Base-by-base conservation (phyloP, 2,797 vertebrate species). In the Fistularia tabacaria region DNA sequence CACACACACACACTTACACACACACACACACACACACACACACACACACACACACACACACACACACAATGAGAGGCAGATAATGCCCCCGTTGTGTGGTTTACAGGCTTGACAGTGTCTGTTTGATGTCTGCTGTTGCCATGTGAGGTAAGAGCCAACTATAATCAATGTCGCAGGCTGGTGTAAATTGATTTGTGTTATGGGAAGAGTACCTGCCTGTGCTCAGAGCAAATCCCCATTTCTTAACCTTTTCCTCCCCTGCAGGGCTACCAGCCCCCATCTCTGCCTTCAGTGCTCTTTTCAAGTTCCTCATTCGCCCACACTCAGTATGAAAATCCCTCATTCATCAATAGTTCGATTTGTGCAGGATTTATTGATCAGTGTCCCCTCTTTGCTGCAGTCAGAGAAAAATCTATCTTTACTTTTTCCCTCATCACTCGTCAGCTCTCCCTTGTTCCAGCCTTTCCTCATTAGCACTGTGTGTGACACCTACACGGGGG, bases 81-180 rank as follows among this genome's bases (percentile, higher is more conserved):
- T 73, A 77, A 71, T 74, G 62, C 73, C 53, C 42, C 51, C 10
- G 47, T 67, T 76, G 57, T 76, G 73, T 65, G 68, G 62, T 74
- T 67, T 68, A 41, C 74, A 77, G 68, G 55, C 71, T 63, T 76
- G 68, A 68, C 77, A 59, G 70, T 66, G 68, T 81, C 80, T 82
- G 76, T 76, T 80, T 82, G 82, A 85, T 88, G 75, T 84, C 84
- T 63, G 64, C 62, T 79, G 73, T 75, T 75, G 49, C 71, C 67
- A 64, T 78, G 73, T 71, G 74, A 69, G 73, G 66, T 73, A 64
- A 67, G 71, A 82, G 73, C 47, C 76, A 49, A 69, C 73, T 78
- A 38, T 80, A 82, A 85, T 85, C 79, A 79, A 79, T 82, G 67
- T 64, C 76, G 73, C 64, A 40, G 51, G 55, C 64, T 68, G 64